Percentiles rank a stretch among this genome's conserved stretches.
Evolutionary conservation across 2,113 vertebrate genomes (phyloP).

Genomic region (Helogale parvula): DNA sequence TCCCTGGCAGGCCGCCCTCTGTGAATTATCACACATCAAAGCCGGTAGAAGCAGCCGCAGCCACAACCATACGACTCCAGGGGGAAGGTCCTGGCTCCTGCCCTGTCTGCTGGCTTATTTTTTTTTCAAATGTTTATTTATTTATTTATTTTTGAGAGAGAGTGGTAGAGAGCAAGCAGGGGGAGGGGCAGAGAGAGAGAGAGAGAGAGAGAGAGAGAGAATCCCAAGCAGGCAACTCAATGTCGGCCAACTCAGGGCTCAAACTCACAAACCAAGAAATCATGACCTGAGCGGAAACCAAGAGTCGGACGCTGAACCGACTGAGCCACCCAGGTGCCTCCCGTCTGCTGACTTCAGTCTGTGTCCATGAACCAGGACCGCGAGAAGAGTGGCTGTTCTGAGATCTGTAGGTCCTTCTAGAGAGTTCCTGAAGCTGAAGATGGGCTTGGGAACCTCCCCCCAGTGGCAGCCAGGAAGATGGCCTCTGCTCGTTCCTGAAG

Average conservation of each 20-base stretch:
- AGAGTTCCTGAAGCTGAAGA: not conserved
- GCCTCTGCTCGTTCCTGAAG: not conserved
- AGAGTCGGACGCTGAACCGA: too few species aligned
- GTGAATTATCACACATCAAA: accelerated
- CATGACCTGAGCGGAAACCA: too few species aligned
- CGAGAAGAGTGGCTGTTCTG: not conserved
- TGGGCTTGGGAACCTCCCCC: not conserved
- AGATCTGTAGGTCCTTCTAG: not conserved
- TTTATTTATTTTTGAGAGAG: too few species aligned
- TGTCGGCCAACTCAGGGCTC: too few species aligned
- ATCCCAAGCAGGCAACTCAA: too few species aligned
- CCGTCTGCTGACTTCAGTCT: not conserved
- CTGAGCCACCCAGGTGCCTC: too few species aligned
- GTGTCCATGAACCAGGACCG: not conserved
- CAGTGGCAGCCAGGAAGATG: too few species aligned
- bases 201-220: too few species aligned
- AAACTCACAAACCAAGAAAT: too few species aligned
- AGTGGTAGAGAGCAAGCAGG: too few species aligned
- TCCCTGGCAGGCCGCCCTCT: not conserved
- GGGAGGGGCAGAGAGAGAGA: too few species aligned
- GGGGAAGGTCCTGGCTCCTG: not conserved
- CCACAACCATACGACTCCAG: accelerated
- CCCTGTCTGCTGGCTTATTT: not conserved
- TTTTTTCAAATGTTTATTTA: too few species aligned
- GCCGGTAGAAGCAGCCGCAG: accelerated